Percentiles rank a stretch among this genome's conserved stretches.
phyloP scores from a whole-genome alignment of 2,797 vertebrate genomes.

The Coilia nasus region DNA sequence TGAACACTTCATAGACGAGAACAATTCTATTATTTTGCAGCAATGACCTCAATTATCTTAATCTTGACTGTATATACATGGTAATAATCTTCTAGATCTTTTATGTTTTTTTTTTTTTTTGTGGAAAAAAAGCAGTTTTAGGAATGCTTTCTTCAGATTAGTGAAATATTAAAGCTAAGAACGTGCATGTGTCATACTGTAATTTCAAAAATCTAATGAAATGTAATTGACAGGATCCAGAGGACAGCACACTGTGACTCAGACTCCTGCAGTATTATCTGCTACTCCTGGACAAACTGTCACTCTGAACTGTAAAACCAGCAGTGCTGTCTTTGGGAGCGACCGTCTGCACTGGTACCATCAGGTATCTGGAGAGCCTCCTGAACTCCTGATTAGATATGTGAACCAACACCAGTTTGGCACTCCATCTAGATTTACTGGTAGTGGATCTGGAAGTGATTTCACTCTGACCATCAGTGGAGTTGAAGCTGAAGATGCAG shows the following conservation, averaged over 20 bases:
- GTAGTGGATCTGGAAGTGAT: neutral
- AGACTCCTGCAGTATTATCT: neutral
- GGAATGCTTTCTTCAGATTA: neutral
- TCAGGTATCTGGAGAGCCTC: neutral
- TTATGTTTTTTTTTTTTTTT: no score
- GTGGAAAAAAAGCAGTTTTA: no score
- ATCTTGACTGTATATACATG: neutral
- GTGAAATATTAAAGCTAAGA: no score
- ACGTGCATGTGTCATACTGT: neutral
- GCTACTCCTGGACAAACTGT: neutral
- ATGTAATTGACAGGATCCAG: neutral
- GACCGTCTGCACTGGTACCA: no score
- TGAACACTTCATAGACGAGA: neutral
- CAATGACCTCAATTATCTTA: neutral
- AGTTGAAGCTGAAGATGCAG: neutral
- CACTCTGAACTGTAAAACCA: neutral
- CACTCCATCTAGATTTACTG: neutral
- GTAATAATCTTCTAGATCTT: neutral
- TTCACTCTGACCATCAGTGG: neutral
- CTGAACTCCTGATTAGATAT: neutral
- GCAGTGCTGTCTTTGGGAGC: constrained; percentile 8
- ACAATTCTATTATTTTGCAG: neutral
- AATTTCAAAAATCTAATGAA: no score
- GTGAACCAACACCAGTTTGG: neutral
- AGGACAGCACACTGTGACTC: neutral